A percentile compares a stretch with the other conserved stretches of the same genome.
Conservation (phyloP, 1,140 invertebrate genomes). For the Choristoneura fumiferana region DNA sequence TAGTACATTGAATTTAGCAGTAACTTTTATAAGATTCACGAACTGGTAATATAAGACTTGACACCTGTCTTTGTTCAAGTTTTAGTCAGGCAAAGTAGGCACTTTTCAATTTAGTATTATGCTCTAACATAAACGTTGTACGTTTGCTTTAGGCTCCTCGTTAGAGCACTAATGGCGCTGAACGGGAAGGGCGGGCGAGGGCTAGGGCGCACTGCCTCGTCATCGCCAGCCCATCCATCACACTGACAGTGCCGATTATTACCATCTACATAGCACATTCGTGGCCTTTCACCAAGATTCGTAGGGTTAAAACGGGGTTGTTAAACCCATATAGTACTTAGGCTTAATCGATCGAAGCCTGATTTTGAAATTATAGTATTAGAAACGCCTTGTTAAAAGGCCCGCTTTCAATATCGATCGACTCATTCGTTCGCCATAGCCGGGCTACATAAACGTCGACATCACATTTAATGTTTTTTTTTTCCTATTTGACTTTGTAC, state of each 20-base stretch:
- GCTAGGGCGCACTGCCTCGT: conserved; percentile 43
- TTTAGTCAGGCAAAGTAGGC: too few relatives aligned
- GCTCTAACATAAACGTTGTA: background rate
- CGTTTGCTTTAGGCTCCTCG: conserved; percentile 23
- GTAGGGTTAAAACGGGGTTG: conserved; percentile 42
- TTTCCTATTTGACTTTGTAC: too few relatives aligned
- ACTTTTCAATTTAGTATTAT: too few relatives aligned
- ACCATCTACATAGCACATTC: conserved; percentile 37
- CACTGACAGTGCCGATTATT: conserved; percentile 63
- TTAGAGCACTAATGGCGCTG: conserved; percentile 30
- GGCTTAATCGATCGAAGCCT: conserved; percentile 9
- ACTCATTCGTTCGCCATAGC: conserved; percentile 16
- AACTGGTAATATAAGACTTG: too few relatives aligned
- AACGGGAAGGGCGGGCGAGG: conserved; percentile 36
- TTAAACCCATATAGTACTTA: conserved; percentile 31
- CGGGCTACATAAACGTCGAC: conserved; percentile 24
- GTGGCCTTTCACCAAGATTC: conserved; percentile 43
- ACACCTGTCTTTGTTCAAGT: too few relatives aligned
- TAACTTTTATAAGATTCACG: too few relatives aligned
- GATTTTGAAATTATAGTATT: background rate
- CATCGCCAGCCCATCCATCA: conserved; percentile 63
- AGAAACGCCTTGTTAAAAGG: too few relatives aligned
- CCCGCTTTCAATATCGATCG: too few relatives aligned
- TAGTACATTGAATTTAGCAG: too few relatives aligned
- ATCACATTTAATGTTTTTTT: too few relatives aligned